Percentiles rank a stretch among this genome's conserved stretches.
Conservation (phyloP, 2,113 vertebrate species). For the Passer montanus region DNA sequence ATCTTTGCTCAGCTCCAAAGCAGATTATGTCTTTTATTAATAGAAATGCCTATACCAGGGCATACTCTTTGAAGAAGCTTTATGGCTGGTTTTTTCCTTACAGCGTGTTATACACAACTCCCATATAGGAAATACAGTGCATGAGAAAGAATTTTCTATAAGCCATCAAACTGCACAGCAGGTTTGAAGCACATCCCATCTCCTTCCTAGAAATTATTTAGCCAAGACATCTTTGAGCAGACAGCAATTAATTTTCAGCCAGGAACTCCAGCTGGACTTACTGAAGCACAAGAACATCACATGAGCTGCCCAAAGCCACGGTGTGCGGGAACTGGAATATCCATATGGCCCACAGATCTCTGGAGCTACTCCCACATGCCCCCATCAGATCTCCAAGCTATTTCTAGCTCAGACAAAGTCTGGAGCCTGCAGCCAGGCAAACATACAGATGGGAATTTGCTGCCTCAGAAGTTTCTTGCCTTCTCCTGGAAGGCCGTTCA, state of each 20-base stretch:
- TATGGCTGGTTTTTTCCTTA: not conserved
- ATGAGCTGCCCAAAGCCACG: not conserved
- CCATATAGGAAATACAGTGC: not conserved
- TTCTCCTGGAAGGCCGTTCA: not conserved
- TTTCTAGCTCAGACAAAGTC: conserved; percentile 12
- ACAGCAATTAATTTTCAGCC: conserved; percentile 40
- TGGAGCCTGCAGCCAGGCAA: not conserved
- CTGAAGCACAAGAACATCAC: not conserved
- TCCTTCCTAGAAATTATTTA: conserved; percentile 40
- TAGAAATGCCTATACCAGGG: not conserved
- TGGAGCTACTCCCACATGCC: not conserved
- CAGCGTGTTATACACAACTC: not conserved
- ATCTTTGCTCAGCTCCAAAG: not conserved
- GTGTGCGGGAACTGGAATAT: not conserved
- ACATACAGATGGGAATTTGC: not conserved
- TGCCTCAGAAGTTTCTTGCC: not conserved
- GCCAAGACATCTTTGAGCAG: conserved; percentile 26
- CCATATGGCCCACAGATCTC: not conserved
- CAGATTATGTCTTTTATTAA: not conserved
- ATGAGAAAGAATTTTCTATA: not conserved
- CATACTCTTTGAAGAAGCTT: not conserved
- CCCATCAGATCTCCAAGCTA: not conserved
- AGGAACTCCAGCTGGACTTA: conserved; percentile 41
- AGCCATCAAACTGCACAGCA: not conserved
- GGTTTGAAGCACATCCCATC: not conserved